Base-by-base conservation (phyloP, 2,888 invertebrate genomes). In the Blera fallax region DNA sequence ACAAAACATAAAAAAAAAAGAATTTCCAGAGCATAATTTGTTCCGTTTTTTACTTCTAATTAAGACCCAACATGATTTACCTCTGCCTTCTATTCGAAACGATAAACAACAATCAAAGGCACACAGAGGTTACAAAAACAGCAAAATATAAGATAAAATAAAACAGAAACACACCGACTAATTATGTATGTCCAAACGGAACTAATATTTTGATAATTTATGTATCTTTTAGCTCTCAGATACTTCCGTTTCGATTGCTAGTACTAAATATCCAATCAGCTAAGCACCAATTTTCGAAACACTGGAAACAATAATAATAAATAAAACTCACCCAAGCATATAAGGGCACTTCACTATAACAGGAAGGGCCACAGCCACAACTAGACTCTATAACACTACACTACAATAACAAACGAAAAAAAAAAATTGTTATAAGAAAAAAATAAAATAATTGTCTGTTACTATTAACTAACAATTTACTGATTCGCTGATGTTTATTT, bases 71-170 rank as follows among this genome's bases (percentile, higher is more conserved):
- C 32, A 37, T 58, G 56, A 32, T 72, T 45, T 72, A 72, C 8
- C 11, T 43, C 16, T 34, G 58, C 27, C 58, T 69, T 37, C 29
- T 11, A n/a, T n/a, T 16, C 27, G 37, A 21, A 58, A 16, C 45
- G 43, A 64, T 74, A 64, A 64, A 54, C 74, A 64, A 52, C 73
- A 64, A 62, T 64, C 72, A 74, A 43, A 37, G 60, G 40, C 58
- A 29, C 16, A 11, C 18, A n/a, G 7, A 70, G 29, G 56, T 58
- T 45, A 56, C 21, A 10, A 27, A 52, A 52, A 52, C 27, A 14
- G 4, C 6, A 48, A 18, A 24, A n/a, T n/a, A n/a, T n/a, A n/a
- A n/a, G n/a, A n/a, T n/a, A n/a, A n/a, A n/a, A n/a, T n/a, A n/a
- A 21, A 43, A 45, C 16, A 18, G 10, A 34, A 56, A 45, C 56